Percentiles rank a stretch among this genome's conserved stretches.
Evolutionary conservation across 2,113 vertebrate genomes (phyloP).

Genomic region (Hippocampus mohnikei): DNA sequence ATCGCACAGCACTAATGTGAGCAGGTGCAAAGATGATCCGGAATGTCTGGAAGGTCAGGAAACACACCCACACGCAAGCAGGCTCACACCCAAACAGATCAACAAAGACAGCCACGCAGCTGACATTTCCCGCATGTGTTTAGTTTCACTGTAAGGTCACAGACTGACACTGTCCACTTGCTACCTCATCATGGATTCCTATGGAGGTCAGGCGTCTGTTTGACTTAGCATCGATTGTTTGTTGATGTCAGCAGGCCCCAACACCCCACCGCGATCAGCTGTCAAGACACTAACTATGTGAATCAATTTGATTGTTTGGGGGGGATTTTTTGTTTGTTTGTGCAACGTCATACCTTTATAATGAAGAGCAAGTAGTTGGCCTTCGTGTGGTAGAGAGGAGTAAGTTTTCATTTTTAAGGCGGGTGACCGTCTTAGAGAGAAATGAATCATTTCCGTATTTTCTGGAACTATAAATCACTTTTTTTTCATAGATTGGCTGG

Average conservation of each 20-base stretch:
- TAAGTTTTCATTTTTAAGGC: constrained; percentile 58
- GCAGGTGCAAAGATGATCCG: neutral
- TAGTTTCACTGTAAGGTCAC: constrained; percentile 3
- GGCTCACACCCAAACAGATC: no score
- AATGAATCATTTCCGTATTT: constrained; percentile 39
- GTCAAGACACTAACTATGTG: constrained; percentile 16
- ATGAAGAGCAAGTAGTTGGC: constrained; percentile 1
- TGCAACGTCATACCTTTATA: constrained; percentile 17
- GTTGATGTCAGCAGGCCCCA: constrained; percentile 4
- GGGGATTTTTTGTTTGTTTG: constrained; percentile 9
- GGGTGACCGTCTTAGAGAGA: constrained; percentile 46
- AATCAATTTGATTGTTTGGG: neutral
- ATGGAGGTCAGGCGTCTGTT: constrained; percentile 22
- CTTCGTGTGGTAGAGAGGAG: neutral
- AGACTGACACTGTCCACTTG: constrained; percentile 12
- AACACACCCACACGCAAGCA: constrained; percentile 9
- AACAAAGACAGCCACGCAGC: neutral
- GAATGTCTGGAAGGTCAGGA: constrained; percentile 8
- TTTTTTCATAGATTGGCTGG: no score
- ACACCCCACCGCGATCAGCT: constrained; percentile 20
- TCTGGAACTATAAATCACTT: no score
- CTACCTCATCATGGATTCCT: neutral
- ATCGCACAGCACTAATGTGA: neutral
- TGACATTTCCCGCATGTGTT: constrained; percentile 11
- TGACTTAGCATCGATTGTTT: constrained; percentile 31